Evolutionary conservation across 2,113 vertebrate species (phyloP).

Genomic region (Laterallus jamaicensis): DNA sequence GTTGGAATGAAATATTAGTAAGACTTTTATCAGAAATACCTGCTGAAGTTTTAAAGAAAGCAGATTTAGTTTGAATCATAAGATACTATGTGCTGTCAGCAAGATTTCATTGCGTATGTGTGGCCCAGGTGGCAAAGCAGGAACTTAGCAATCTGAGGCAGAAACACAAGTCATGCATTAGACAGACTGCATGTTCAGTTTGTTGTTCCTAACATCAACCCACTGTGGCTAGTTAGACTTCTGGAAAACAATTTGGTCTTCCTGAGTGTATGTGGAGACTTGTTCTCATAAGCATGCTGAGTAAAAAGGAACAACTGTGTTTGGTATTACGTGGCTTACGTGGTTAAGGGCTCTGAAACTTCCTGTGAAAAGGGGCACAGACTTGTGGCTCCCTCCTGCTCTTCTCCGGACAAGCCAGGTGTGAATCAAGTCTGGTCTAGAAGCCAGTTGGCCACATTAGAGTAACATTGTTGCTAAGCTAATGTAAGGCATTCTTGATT

Average conservation of each 20-base stretch:
- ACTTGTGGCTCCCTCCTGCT: not conserved
- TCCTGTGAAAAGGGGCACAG: not conserved
- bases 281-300: not conserved
- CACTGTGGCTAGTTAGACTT: not conserved
- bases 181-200: not conserved
- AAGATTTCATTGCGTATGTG: not conserved
- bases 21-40: not conserved
- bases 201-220: not conserved
- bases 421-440: not conserved
- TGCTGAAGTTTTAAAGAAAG: not conserved
- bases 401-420: not conserved
- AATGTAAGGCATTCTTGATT: fast-evolving
- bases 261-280: not conserved
- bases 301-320: not conserved
- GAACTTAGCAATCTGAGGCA: not conserved
- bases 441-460: not conserved
- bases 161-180: not conserved
- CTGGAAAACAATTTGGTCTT: not conserved
- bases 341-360: not conserved
- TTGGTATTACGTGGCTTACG: not conserved
- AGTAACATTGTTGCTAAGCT: not conserved
- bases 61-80: not conserved
- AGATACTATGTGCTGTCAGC: not conserved
- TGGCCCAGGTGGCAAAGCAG: not conserved
- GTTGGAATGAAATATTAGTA: not conserved